Conservation (phyloP, 2,888 invertebrate species). For the Coenonympha glycerion region DNA sequence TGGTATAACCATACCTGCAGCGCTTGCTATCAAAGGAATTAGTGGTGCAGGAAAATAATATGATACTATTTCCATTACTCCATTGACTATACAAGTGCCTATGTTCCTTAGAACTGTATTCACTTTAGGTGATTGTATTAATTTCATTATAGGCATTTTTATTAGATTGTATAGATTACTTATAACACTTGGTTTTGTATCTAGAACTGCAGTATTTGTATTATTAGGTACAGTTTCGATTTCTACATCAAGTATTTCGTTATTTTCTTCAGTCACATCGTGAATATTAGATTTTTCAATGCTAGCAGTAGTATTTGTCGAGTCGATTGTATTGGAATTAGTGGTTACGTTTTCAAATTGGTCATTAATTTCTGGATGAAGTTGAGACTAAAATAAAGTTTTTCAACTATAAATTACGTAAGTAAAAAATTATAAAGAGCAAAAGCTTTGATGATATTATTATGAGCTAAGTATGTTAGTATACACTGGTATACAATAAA, state of each 20-base stretch:
- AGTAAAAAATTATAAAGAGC: no score
- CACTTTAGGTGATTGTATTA: constrained; percentile 48
- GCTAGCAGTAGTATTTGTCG: not conserved
- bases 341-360: constrained; percentile 34
- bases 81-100: constrained; percentile 62
- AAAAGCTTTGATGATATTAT: no score
- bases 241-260: constrained; percentile 14
- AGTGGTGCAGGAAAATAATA: constrained; percentile 59
- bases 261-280: constrained; percentile 15
- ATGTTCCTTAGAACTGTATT: constrained; percentile 50
- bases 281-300: constrained; percentile 2
- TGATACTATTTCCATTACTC: constrained; percentile 58
- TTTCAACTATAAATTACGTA: not conserved
- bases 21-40: constrained; percentile 60
- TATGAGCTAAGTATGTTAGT: no score
- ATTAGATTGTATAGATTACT: constrained; percentile 36
- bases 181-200: constrained; percentile 9
- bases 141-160: constrained; percentile 36
- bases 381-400: constrained; percentile 31
- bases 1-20: constrained; percentile 61
- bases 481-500: no score
- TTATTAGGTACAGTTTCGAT: not conserved
- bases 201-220: constrained; percentile 3
- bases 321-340: not conserved
- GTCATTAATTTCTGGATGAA: constrained; percentile 49